Evolutionary conservation across 35 echinoderm and acorn worm genomes (phyloP).

Genomic region (Apostichopus parvimensis): DNA sequence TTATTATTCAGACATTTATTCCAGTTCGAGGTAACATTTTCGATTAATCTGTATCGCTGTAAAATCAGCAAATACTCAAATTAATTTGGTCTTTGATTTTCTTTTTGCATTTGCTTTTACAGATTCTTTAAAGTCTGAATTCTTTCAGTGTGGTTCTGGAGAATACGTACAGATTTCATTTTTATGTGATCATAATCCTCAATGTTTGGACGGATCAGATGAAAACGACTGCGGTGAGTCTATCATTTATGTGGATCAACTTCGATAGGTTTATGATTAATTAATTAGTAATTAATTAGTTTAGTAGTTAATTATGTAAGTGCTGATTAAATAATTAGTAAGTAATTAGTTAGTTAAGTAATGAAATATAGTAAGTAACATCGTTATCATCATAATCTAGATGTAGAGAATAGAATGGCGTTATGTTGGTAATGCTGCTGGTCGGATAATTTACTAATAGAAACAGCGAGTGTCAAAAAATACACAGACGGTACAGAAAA

Average conservation of each 20-base stretch:
- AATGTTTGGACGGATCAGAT: slow-evolving; percentile 84
- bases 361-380: not conserved
- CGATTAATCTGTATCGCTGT: no score
- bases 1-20: no score
- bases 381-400: not conserved
- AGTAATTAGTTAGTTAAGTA: no score
- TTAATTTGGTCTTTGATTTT: not conserved
- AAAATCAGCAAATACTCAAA: no score
- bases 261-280: not conserved
- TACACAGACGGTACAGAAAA: not conserved
- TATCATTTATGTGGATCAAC: not conserved
- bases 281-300: not conserved
- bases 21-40: no score
- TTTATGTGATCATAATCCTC: slow-evolving; percentile 78
- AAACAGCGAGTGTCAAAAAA: not conserved
- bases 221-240: slow-evolving; percentile 81
- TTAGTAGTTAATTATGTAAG: not conserved
- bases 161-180: slow-evolving; percentile 75
- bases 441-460: not conserved
- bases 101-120: not conserved
- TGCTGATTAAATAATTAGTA: not conserved
- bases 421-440: not conserved
- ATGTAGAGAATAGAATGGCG: not conserved
- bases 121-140: slow-evolving; percentile 10
- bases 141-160: slow-evolving; percentile 76